These are phyloP conservation scores for Syngnathus floridae DNA, from an alignment of 2,113 vertebrate species.

Conservation along the genomic window DNA sequence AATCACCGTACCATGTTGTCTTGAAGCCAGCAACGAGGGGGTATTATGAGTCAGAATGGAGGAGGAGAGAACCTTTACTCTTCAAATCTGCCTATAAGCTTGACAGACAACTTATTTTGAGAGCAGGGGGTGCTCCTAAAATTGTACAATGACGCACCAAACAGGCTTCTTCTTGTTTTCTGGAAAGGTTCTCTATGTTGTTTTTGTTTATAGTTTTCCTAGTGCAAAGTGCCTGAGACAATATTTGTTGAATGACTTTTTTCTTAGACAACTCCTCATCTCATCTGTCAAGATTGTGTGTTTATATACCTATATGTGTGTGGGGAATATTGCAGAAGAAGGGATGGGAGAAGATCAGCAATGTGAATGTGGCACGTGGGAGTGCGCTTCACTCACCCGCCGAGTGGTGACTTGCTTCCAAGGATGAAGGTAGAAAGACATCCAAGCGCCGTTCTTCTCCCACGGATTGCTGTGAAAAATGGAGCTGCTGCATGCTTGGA, in stretches of 20 bases:
- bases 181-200: conserved; percentile 20
- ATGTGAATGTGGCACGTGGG: conserved; percentile 41
- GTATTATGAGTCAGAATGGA: conserved; percentile 55
- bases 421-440: conserved; percentile 72
- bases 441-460: conserved; percentile 50
- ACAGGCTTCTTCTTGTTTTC: background rate
- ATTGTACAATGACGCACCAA: conserved; percentile 1
- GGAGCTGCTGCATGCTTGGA: conserved; percentile 35
- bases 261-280: conserved; percentile 47
- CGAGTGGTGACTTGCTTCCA: conserved; percentile 74
- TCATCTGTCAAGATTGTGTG: conserved; percentile 41
- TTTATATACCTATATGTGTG: background rate
- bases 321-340: conserved; percentile 40
- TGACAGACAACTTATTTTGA: conserved; percentile 51
- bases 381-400: conserved; percentile 47
- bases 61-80: conserved; percentile 52
- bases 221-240: conserved; percentile 9
- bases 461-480: conserved; percentile 50
- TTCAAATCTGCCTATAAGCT: conserved; percentile 45
- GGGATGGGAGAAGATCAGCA: conserved; percentile 56
- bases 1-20: conserved; percentile 35
- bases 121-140: conserved; percentile 26
- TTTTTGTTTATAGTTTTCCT: background rate
- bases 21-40: conserved; percentile 45
- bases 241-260: conserved; percentile 34